Evolutionary conservation across 2,888 invertebrate species (phyloP), one percentile per base, ranked within the genome.

Genomic region (Dynastes hyllus): DNA sequence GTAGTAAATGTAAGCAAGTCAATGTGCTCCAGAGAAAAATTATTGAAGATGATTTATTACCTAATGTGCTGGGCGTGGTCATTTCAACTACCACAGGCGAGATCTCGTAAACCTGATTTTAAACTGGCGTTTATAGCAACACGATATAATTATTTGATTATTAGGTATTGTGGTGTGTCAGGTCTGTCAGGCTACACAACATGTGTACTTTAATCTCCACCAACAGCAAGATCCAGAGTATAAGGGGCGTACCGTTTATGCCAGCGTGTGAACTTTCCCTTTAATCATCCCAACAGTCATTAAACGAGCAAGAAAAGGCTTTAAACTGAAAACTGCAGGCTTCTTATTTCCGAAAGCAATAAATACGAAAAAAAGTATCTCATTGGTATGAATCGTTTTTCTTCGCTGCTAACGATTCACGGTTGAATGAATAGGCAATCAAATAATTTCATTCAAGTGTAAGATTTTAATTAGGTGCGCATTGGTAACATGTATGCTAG

Each of bases 31-130:
- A 67, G 55, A 73, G 66, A 73, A 40, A 69, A 77, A 79, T 77
- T 63, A 78, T 80, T 80, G 78, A 77, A 69, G 50, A 77, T 80
- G 80, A 80, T 80, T 80, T 80, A 80, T 80, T 78, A 50, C 55
- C 71, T 80, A 80, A 80, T 78, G 73, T 50, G 53, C 22, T 45
- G 79, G 80, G 80, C 66, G 80, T 78, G 80, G 80, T 69, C 78
- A 53, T 29, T 45, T 61, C 50, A 61, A 75, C 76, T 73, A 78
- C 55, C 75, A 45, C 9, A 61, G 77, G 58, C 50, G 58, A 77
- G 58, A 69, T 66, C 16, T 51, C 45, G 61, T 61, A 50, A 61
- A 53, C 66, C 55, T 71, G 73, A 78, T 73, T 78, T 73, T 55
- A 73, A 65, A 53, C 58, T 69, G 75, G 67, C 73, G 40, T 65